These are phyloP conservation scores for Volucella inflata DNA, from an alignment of 2,888 invertebrate species.

Conservation along the genomic window DNA sequence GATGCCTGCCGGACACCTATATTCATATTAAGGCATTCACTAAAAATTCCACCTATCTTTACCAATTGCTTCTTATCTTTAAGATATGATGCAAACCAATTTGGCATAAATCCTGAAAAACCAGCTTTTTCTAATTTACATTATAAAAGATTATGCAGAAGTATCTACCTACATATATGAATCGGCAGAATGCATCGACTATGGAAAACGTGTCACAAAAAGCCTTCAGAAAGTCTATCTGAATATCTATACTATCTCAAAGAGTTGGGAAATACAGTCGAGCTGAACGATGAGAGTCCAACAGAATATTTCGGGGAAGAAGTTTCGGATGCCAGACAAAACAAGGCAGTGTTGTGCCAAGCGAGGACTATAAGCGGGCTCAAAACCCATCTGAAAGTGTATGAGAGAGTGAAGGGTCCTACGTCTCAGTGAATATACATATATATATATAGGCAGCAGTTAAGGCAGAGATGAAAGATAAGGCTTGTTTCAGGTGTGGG, in stretches of 20 bases:
- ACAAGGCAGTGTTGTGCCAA: conserved; percentile 44
- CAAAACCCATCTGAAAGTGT: not conserved
- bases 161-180: too few species aligned
- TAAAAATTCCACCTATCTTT: too few species aligned
- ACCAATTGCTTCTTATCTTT: too few species aligned
- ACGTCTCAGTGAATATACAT: not conserved
- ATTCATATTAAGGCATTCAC: too few species aligned
- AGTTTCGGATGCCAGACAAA: conserved; percentile 21
- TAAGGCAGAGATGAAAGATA: not conserved
- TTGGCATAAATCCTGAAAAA: too few species aligned
- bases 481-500: not conserved
- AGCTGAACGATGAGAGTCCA: conserved; percentile 39
- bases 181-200: conserved; percentile 50
- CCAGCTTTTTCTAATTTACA: too few species aligned
- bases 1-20: too few species aligned
- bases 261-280: too few species aligned
- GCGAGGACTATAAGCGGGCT: conserved; percentile 4
- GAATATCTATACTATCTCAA: too few species aligned
- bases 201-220: conserved; percentile 45
- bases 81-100: too few species aligned
- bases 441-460: not conserved
- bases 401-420: not conserved
- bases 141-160: too few species aligned
- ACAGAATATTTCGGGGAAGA: conserved; percentile 53
- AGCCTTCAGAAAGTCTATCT: conserved; percentile 45